Evolutionary conservation across 2,797 vertebrate genomes (phyloP).

Genomic region (Spinus pinus): DNA sequence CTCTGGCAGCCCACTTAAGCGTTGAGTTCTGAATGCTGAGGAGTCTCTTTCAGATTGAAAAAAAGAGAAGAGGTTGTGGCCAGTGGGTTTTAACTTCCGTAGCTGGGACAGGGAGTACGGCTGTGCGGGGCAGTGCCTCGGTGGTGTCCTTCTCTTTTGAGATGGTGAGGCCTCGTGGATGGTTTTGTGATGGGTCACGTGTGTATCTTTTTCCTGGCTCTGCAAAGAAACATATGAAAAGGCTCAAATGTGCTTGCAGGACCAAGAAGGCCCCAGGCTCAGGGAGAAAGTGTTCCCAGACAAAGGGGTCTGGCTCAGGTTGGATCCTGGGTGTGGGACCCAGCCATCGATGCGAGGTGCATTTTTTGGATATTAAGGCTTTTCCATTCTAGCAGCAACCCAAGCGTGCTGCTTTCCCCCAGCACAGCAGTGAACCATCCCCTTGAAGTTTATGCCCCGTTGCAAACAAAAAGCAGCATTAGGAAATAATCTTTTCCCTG

Average conservation of each 20-base stretch:
- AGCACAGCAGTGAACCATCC: neutral
- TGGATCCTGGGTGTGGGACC: neutral
- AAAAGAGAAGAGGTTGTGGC: neutral
- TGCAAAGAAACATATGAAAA: neutral
- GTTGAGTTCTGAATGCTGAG: neutral
- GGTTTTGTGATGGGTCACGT: neutral
- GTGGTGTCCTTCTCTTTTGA: neutral
- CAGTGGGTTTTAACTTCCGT: neutral
- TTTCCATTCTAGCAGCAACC: neutral
- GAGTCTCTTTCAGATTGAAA: neutral
- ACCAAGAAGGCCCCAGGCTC: neutral
- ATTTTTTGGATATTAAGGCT: neutral
- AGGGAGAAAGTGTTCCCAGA: neutral
- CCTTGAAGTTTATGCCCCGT: neutral
- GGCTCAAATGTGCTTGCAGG: neutral
- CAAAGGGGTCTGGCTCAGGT: neutral
- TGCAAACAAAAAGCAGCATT: neutral
- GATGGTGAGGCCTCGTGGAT: neutral
- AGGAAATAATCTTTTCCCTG: neutral
- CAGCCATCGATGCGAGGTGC: fast-evolving
- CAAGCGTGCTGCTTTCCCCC: neutral
- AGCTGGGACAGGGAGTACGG: fast-evolving
- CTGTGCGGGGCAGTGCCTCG: neutral
- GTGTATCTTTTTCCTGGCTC: neutral
- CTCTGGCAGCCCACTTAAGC: neutral